These are phyloP conservation scores for Macrotrachela quadricornifera DNA, from an alignment of 1,140 invertebrate genomes.

Conservation along the genomic window DNA sequence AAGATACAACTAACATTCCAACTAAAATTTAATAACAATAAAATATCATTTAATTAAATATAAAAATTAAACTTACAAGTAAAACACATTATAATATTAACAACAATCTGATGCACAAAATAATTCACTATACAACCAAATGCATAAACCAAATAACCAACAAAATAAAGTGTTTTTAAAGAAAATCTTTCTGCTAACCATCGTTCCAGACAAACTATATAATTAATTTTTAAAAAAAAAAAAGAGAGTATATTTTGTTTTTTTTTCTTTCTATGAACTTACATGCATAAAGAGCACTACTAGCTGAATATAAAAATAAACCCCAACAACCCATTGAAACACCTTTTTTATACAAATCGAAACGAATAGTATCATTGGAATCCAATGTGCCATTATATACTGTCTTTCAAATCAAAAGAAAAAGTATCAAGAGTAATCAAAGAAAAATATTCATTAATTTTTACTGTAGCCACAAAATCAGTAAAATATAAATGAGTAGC, in stretches of 20 bases:
- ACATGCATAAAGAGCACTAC: slow-evolving; percentile 27
- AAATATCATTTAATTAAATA: too few relatives aligned
- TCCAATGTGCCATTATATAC: slow-evolving; percentile 33
- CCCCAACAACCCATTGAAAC: slow-evolving; percentile 35
- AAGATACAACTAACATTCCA: slow-evolving; percentile 2
- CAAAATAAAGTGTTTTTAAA: slow-evolving; percentile 3
- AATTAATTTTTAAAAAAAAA: background rate
- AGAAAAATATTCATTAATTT: background rate
- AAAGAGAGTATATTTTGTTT: background rate
- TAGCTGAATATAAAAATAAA: slow-evolving; percentile 32
- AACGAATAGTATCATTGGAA: slow-evolving; percentile 16
- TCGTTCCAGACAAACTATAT: slow-evolving; percentile 3
- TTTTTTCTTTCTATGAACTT: background rate
- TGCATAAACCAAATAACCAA: slow-evolving; percentile 1
- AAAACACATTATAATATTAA: slow-evolving; percentile 3
- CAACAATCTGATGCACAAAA: background rate
- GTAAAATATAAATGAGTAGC: slow-evolving; percentile 4
- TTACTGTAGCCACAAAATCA: slow-evolving; percentile 3
- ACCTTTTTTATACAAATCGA: slow-evolving; percentile 31
- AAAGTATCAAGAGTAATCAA: background rate
- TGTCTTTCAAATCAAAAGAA: slow-evolving; percentile 15
- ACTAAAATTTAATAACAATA: background rate
- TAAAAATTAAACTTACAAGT: background rate
- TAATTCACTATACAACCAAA: slow-evolving; percentile 3
- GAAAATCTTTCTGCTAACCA: slow-evolving; percentile 4